Percentiles rank a stretch among this genome's conserved stretches.
These are phyloP conservation scores for Encarsia formosa DNA, from an alignment of 2,888 invertebrate genomes.

Conservation along the genomic window DNA sequence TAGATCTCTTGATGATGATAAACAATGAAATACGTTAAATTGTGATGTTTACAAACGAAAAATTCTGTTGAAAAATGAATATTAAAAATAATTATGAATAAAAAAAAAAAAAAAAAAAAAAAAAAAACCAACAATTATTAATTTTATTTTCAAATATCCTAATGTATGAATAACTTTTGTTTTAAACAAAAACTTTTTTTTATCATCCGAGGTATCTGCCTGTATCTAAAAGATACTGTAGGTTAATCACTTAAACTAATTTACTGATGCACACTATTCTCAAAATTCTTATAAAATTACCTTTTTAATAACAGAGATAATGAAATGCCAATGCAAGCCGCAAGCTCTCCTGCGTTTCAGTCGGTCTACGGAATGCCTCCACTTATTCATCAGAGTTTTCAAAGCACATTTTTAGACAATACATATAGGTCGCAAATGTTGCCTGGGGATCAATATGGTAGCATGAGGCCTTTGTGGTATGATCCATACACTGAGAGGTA, in stretches of 20 bases:
- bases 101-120: neutral
- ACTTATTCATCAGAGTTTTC: conserved; percentile 35
- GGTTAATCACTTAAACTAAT: no score
- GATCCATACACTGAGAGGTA: conserved; percentile 57
- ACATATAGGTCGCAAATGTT: conserved; percentile 33
- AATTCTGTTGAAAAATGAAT: no score
- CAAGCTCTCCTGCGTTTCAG: conserved; percentile 38
- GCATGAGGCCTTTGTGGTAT: conserved; percentile 57
- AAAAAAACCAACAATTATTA: neutral
- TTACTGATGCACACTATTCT: no score
- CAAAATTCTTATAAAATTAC: no score
- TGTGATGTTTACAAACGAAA: no score
- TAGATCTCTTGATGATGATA: no score
- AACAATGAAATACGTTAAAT: neutral
- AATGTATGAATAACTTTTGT: no score
- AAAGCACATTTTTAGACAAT: conserved; percentile 37
- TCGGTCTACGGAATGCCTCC: conserved; percentile 36
- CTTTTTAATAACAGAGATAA: conserved; percentile 37
- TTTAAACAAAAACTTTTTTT: no score
- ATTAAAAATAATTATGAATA: no score
- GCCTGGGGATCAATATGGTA: conserved; percentile 56
- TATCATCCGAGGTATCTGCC: no score
- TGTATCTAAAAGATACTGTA: no score
- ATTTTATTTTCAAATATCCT: neutral
- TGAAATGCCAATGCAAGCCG: conserved; percentile 34